phyloP scores from a whole-genome alignment of 2,888 invertebrate genomes.

The Cancer borealis region DNA sequence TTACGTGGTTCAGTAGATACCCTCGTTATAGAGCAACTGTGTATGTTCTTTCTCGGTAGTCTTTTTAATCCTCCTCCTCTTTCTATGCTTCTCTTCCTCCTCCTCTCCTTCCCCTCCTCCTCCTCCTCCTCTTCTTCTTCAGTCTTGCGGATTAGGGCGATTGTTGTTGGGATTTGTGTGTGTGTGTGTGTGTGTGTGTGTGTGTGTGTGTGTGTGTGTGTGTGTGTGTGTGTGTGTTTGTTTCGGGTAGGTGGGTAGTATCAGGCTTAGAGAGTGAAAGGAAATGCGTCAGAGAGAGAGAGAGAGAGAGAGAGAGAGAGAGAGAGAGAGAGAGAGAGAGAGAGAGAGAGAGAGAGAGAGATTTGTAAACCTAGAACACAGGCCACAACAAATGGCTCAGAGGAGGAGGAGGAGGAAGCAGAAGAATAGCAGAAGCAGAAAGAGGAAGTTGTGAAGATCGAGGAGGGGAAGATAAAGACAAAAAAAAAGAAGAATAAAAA shows the following conservation, averaged over 20 bases:
- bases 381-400: too few species aligned
- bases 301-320: slow-evolving; percentile 18
- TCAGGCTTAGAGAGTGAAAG: background rate
- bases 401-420: background rate
- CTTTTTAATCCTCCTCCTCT: too few species aligned
- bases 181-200: slow-evolving; percentile 20
- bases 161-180: background rate
- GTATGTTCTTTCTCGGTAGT: too few species aligned
- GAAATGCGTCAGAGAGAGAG: slow-evolving; percentile 17
- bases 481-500: background rate
- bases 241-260: background rate
- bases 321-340: slow-evolving; percentile 45
- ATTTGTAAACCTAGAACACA: background rate
- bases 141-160: background rate
- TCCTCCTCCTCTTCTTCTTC: slow-evolving; percentile 7
- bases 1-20: too few species aligned
- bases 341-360: slow-evolving; percentile 45
- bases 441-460: background rate
- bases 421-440: background rate
- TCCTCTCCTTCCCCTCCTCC: background rate
- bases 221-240: too few species aligned
- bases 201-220: slow-evolving; percentile 13
- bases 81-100: background rate
- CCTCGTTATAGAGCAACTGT: too few species aligned
- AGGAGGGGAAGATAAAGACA: background rate